These are phyloP conservation scores for Conomelus anceps DNA, from an alignment of 2,888 invertebrate species.

Conservation along the genomic window DNA sequence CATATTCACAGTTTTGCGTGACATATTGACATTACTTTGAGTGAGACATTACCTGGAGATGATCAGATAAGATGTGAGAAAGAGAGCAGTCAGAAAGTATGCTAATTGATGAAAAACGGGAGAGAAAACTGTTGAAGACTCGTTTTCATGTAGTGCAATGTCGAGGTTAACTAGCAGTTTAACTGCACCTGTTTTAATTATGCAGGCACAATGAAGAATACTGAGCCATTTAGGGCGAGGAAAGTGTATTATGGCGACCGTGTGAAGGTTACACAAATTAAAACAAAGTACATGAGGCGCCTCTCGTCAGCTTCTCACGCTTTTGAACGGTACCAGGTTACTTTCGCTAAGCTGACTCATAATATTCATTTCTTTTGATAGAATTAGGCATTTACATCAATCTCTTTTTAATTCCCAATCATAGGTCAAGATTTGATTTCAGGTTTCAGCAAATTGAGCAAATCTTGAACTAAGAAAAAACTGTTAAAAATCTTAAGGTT, in stretches of 20 bases:
- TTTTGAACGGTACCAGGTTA: not conserved
- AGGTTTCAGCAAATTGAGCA: too few relatives aligned
- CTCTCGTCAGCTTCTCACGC: not conserved
- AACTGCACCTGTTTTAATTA: not conserved
- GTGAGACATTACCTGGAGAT: not conserved
- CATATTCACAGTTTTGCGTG: not conserved
- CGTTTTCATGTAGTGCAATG: not conserved
- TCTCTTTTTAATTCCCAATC: too few relatives aligned
- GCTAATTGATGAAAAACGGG: not conserved
- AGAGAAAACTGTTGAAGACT: not conserved
- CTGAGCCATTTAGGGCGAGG: not conserved
- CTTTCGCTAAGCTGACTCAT: too few relatives aligned
- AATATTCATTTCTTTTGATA: too few relatives aligned
- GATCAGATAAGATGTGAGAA: not conserved
- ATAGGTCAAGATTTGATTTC: too few relatives aligned
- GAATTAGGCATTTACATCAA: too few relatives aligned
- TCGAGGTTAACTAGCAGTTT: not conserved
- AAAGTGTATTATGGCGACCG: not conserved
- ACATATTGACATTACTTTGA: not conserved
- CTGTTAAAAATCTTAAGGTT: too few relatives aligned
- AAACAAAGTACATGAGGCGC: not conserved
- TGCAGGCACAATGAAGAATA: not conserved
- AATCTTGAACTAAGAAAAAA: too few relatives aligned
- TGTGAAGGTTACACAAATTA: not conserved
- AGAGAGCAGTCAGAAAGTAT: not conserved